These are phyloP conservation scores for Hypselothyrea guttata DNA, from an alignment of 2,888 invertebrate genomes.

Conservation along the genomic window DNA sequence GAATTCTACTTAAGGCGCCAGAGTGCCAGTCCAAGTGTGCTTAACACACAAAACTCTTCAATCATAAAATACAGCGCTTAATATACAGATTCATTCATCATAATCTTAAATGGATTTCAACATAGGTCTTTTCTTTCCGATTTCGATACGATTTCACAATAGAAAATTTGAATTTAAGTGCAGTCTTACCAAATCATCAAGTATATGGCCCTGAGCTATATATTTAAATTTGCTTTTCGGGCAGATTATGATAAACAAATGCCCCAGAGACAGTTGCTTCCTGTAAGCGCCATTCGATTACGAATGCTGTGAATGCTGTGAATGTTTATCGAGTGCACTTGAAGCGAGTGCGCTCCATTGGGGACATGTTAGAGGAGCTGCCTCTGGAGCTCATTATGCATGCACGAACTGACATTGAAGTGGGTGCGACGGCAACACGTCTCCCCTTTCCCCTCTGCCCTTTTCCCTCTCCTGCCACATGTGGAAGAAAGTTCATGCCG, in stretches of 20 bases:
- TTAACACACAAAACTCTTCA: constrained; percentile 46
- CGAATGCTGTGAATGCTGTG: constrained; percentile 3
- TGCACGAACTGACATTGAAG: constrained; percentile 73
- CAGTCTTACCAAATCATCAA: constrained; percentile 39
- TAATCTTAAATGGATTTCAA: constrained; percentile 62
- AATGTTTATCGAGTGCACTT: constrained; percentile 67
- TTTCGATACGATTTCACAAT: constrained; percentile 35
- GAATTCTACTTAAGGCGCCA: constrained; percentile 66
- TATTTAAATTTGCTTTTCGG: constrained; percentile 3
- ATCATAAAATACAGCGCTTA: constrained; percentile 15
- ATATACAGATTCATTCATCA: constrained; percentile 48
- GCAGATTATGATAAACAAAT: constrained; percentile 40
- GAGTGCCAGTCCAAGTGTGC: constrained; percentile 66
- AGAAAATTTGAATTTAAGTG: constrained; percentile 24
- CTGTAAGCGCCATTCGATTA: constrained; percentile 41
- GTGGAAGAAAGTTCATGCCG: constrained; percentile 37
- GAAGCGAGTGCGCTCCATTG: constrained; percentile 52
- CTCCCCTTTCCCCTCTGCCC: constrained; percentile 7
- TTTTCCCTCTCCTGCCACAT: not conserved
- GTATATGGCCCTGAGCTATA: not conserved
- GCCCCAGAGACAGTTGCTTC: constrained; percentile 60
- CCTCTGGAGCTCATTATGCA: constrained; percentile 64
- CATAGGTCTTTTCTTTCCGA: no score
- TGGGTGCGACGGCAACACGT: constrained; percentile 50
- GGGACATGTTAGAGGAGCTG: constrained; percentile 36